phyloP scores from a whole-genome alignment of 2,113 vertebrate genomes.

The Pterocles gutturalis region DNA sequence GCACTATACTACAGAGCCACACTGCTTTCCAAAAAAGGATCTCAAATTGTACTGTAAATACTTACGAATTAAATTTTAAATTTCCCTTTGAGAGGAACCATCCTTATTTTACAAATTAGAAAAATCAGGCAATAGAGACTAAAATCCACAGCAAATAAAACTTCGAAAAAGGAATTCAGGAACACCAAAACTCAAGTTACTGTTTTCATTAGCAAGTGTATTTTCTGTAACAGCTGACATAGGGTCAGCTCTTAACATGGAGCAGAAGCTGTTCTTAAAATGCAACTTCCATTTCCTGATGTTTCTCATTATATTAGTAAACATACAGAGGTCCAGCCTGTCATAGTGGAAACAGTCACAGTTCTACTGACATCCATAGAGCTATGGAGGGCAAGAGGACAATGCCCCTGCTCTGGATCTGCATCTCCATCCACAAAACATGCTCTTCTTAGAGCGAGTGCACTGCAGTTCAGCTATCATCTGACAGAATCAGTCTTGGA shows the following conservation, averaged over 20 bases:
- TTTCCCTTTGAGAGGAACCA: neutral
- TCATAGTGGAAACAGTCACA: neutral
- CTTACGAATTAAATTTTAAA: neutral
- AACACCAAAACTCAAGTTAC: neutral
- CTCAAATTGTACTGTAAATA: neutral
- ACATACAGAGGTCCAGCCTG: neutral
- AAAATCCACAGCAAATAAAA: neutral
- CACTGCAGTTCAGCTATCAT: neutral
- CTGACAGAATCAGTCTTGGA: neutral
- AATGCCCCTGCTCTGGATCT: neutral
- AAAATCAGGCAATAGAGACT: neutral
- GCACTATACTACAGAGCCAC: neutral
- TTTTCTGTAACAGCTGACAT: neutral
- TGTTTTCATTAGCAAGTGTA: neutral
- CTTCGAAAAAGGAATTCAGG: neutral
- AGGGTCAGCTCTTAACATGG: neutral
- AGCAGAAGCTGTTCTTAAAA: neutral
- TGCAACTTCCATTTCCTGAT: neutral
- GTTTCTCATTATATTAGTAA: neutral
- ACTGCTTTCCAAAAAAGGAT: neutral
- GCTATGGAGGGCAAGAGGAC: neutral
- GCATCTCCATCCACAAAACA: neutral
- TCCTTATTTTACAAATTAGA: neutral
- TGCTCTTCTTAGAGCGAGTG: rapidly evolving
- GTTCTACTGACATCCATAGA: neutral